Evolutionary conservation across 2,888 invertebrate genomes (phyloP), one percentile per base, ranked within the genome.

Genomic region (Scaptomyza reducta): DNA sequence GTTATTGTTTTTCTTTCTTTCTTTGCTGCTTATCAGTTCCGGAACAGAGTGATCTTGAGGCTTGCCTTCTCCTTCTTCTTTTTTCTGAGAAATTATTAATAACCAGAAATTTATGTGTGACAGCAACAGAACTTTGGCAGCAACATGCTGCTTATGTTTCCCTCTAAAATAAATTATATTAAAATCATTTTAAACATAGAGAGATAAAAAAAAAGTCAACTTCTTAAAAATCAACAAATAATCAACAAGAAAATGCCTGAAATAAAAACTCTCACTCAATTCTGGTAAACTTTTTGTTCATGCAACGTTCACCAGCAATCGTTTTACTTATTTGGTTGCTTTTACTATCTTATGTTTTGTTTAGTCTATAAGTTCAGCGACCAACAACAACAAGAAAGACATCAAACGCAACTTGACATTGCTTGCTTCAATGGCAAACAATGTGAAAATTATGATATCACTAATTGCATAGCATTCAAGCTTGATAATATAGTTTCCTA

Each of bases 51-150:
- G 68, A 74, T 66, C 77, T 54, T 27, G 16, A 60, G 41, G 61
- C 74, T 58, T 77, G 54, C 67, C 63, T 67, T 41, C 22, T 22
- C 3, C 22, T 22, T 22, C 3, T 0, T 22, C 22, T 22, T 74
- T 71, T 56, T 66, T 76, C 45, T 68, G 44, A 56, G 55, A 70
- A 83, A 77, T 83, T 72, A 80, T 87, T 80, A 74, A 74, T 73
- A 58, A 35, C 74, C 68, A 81, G 74, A 85, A 71, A 76, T 78
- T 71, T 78, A 71, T 77, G 75, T 77, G 68, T 64, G 77, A 69
- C 67, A 66, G 18, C 11, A 22, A 55, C 6, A 6, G 3, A 22
- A 3, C 22, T 22, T 22, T 22, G 22, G 22, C 22, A 22, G 22
- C 22, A 22, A 22, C n/a, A 22, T 0, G 5, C 7, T 27, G 27